Conservation (phyloP, 1,140 invertebrate species). For the Trichonephila clavipes region DNA sequence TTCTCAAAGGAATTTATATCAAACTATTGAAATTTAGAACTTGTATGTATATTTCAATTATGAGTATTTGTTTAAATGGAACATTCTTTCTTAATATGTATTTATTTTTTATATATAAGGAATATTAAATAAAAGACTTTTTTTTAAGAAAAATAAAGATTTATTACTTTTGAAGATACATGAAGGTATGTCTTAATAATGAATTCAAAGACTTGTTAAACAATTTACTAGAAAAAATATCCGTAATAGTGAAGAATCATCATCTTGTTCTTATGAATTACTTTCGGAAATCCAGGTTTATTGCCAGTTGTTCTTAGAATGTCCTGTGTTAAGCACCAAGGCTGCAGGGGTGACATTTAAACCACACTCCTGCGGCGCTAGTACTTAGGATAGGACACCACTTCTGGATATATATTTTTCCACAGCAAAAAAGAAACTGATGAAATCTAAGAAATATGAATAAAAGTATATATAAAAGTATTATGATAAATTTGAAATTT, state of each 20-base stretch:
- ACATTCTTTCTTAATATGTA: background rate
- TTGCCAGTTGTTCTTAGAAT: conserved; percentile 72
- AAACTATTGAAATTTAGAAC: conserved; percentile 74
- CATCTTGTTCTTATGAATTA: background rate
- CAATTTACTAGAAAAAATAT: too few species aligned
- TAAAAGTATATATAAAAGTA: too few species aligned
- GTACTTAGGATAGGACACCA: conserved; percentile 79
- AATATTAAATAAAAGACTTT: background rate
- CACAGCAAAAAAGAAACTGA: too few species aligned
- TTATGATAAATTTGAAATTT: too few species aligned
- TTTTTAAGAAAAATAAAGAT: too few species aligned
- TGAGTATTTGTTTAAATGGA: background rate
- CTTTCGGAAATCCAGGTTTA: background rate
- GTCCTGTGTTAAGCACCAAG: conserved; percentile 78
- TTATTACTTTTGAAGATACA: too few species aligned
- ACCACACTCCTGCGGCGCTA: conserved; percentile 79
- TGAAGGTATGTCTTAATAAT: too few species aligned
- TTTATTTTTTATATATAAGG: background rate
- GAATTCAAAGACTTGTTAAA: too few species aligned
- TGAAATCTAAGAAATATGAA: too few species aligned
- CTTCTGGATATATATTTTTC: conserved; percentile 1
- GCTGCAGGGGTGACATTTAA: conserved; percentile 77
- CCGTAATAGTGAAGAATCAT: too few species aligned
- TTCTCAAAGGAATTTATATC: conserved; percentile 79
- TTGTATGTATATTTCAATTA: background rate